Evolutionary conservation across 2,888 invertebrate species (phyloP), one percentile per base, ranked within the genome.

Genomic region (Drosophila kanekoi): DNA sequence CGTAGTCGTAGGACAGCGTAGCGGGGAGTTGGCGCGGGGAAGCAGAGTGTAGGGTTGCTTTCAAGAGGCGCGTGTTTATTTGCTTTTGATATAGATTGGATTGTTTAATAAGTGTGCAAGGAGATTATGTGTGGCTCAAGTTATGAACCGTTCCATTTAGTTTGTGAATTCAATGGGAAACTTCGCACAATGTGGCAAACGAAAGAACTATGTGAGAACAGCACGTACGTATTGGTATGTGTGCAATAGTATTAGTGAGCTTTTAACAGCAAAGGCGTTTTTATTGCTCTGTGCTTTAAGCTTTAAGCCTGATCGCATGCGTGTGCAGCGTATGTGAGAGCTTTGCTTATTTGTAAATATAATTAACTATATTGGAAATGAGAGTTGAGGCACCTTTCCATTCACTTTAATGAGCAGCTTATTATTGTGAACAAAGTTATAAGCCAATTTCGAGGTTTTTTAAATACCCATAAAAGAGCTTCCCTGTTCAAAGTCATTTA

Each of bases 1-100:
- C 70, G 76, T 72, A 4, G 35, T 10, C 13, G 8, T 2, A 14
- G 37, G 0, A 16, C 18, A 13, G 16, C 13, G 11, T 11, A 8
- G 20, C 9, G 20, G 20, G 14, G 44, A 5, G 14, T 37, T 23
- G 43, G 53, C 10, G 13, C 28, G 28, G 28, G 14, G 44, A 8
- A 32, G 38, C 35, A 48, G 37, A 38, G 62, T 43, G 52, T 56
- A 40, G 69, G 70, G 70, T 68, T 67, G 72, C 62, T 59, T 62
- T 62, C 67, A 61, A 79, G 84, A 79, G 80, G 77, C 83, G 70
- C 86, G 83, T 86, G 86, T 70, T 88, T 88, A 82, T 82, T 86
- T 88, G 70, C 77, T 72, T 86, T 82, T 88, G 75, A 88, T 88
- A 83, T 75, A 77, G 86, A 86, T 83, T 77, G 80, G 77, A 83